Conservation (phyloP, 2,888 invertebrate species). For the Drosophila diplacantha region DNA sequence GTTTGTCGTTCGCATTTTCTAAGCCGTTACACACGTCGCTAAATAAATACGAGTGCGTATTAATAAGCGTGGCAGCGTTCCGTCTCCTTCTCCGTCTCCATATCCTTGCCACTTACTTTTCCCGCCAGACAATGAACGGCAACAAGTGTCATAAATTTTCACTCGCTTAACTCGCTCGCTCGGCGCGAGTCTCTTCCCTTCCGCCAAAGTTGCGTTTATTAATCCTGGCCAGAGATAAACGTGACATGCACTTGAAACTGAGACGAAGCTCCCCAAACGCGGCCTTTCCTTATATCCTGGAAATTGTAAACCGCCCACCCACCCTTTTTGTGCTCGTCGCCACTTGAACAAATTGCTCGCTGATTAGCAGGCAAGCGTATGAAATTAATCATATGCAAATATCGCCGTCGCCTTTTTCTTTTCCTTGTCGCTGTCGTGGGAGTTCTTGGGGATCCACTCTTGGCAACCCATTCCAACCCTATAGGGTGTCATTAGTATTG, state of each 20-base stretch:
- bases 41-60: conserved; percentile 58
- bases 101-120: conserved; percentile 22
- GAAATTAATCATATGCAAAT: conserved; percentile 73
- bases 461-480: background rate
- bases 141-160: conserved; percentile 74
- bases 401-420: conserved; percentile 43
- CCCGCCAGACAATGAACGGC: conserved; percentile 43
- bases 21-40: conserved; percentile 69
- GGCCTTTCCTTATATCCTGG: conserved; percentile 29
- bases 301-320: background rate
- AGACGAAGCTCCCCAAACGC: conserved; percentile 32
- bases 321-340: conserved; percentile 34
- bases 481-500: conserved; percentile 23
- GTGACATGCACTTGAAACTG: conserved; percentile 63
- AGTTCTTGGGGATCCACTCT: conserved; percentile 1
- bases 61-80: conserved; percentile 55
- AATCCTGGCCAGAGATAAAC: conserved; percentile 67
- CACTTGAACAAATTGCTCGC: conserved; percentile 64
- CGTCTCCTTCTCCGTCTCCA: conserved; percentile 3
- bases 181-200: conserved; percentile 11
- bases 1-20: conserved; percentile 68
- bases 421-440: conserved; percentile 26
- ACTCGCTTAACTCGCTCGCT: conserved; percentile 45
- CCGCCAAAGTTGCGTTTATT: conserved; percentile 54
- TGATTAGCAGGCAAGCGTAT: conserved; percentile 72